Evolutionary conservation across 2,888 invertebrate genomes (phyloP).

Genomic region (Hemicrepidius hirtus): DNA sequence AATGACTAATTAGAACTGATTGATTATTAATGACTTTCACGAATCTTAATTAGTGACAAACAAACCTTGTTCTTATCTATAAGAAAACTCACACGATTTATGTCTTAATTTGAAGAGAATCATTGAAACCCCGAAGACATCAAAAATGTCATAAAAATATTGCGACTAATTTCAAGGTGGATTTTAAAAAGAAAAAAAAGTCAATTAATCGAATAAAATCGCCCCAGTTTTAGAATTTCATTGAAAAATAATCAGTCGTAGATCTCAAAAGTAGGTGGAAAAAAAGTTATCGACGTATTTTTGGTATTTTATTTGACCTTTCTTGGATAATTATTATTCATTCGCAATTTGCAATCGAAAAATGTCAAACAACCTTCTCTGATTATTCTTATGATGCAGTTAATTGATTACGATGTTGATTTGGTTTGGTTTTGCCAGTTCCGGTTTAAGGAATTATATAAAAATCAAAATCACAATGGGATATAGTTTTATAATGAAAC

Average conservation of each 20-base stretch:
- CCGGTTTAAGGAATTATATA: neutral
- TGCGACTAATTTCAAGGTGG: neutral
- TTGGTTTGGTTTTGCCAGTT: neutral
- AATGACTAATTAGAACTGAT: neutral
- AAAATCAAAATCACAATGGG: too few species aligned
- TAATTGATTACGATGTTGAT: neutral
- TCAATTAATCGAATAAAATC: conserved; percentile 3
- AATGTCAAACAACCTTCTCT: conserved; percentile 12
- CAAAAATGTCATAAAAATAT: neutral
- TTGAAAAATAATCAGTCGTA: conserved; percentile 3
- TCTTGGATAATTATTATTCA: neutral
- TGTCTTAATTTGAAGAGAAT: conserved; percentile 1
- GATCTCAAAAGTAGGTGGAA: conserved; percentile 12
- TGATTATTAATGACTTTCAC: neutral
- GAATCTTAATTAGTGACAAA: neutral
- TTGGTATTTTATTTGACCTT: conserved; percentile 21
- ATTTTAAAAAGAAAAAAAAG: neutral
- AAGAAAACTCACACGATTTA: neutral
- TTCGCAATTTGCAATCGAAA: neutral
- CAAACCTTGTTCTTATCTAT: conserved; percentile 11
- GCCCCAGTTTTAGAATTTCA: conserved; percentile 22
- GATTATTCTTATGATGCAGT: neutral
- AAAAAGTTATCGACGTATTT: conserved; percentile 12
- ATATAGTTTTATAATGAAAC: too few species aligned
- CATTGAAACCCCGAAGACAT: conserved; percentile 1